Percentiles rank a stretch among this genome's conserved stretches.
Evolutionary conservation across 2,113 vertebrate species (phyloP).

Genomic region (Gobio gobio): DNA sequence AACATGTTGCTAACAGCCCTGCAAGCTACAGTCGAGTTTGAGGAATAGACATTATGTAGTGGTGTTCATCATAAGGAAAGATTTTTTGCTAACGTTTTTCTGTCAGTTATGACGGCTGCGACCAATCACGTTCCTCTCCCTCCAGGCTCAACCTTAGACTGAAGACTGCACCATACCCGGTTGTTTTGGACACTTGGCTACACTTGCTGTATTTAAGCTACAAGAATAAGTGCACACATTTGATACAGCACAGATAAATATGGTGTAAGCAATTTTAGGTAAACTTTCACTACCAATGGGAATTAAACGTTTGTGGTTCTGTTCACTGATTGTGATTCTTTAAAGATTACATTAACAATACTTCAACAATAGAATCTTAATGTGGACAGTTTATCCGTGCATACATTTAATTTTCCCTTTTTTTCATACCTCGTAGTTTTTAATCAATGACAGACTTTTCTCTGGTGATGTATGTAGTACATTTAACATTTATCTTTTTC

Average conservation of each 20-base stretch:
- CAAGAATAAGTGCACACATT: not conserved
- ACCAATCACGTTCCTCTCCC: conserved; percentile 27
- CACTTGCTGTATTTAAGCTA: not conserved
- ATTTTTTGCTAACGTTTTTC: conserved; percentile 20
- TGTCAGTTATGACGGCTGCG: conserved; percentile 10
- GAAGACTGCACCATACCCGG: not conserved
- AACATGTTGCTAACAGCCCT: conserved; percentile 29
- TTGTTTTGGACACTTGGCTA: conserved; percentile 4
- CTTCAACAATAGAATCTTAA: not conserved
- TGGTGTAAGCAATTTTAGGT: not conserved
- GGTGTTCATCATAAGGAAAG: conserved; percentile 7
- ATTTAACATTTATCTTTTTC: no score
- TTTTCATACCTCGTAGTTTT: not conserved
- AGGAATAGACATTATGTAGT: conserved; percentile 6
- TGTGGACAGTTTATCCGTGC: not conserved
- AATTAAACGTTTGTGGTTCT: not conserved
- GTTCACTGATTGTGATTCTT: not conserved
- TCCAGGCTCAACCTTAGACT: conserved; percentile 5
- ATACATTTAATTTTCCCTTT: not conserved
- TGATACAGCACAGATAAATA: not conserved
- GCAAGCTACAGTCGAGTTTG: conserved; percentile 14
- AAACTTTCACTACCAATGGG: no score
- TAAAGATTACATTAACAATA: not conserved
- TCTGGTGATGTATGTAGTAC: no score
- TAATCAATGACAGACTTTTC: no score